A percentile compares a stretch with the other conserved stretches of the same genome.
Conservation (phyloP, 2,113 vertebrate genomes). For the Phasianus colchicus region DNA sequence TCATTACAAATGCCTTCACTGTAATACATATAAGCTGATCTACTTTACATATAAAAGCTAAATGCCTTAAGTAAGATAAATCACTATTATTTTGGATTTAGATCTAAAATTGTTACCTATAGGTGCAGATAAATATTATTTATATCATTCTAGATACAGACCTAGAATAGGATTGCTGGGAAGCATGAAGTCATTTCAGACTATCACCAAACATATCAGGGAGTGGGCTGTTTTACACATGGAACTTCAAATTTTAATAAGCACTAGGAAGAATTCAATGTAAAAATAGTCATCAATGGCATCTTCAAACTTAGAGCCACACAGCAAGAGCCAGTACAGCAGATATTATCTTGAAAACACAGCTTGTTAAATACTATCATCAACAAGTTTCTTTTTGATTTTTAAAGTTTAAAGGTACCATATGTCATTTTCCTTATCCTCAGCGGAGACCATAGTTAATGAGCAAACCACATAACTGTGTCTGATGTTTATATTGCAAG, state of each 20-base stretch:
- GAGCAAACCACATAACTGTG: not conserved
- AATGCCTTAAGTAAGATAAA: not conserved
- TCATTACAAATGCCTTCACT: not conserved
- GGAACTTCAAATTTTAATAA: not conserved
- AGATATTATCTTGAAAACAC: not conserved
- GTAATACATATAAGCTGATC: not conserved
- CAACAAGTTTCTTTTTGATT: rapidly evolving
- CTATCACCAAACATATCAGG: not conserved
- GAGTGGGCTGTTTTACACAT: not conserved
- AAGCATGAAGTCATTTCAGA: not conserved
- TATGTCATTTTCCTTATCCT: not conserved
- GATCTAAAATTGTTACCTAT: not conserved
- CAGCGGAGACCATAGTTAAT: not conserved
- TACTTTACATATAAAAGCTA: not conserved
- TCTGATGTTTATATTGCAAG: not conserved
- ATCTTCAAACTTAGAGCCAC: not conserved
- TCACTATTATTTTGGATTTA: not conserved
- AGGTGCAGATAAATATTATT: not conserved
- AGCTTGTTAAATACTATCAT: not conserved
- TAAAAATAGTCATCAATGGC: not conserved
- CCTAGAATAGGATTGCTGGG: not conserved
- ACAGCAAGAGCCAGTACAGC: not conserved
- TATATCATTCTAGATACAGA: not conserved
- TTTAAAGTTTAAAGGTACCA: not conserved
- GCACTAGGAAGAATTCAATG: not conserved